Base-by-base conservation (phyloP, 2,113 vertebrate genomes). In the Alosa alosa region DNA sequence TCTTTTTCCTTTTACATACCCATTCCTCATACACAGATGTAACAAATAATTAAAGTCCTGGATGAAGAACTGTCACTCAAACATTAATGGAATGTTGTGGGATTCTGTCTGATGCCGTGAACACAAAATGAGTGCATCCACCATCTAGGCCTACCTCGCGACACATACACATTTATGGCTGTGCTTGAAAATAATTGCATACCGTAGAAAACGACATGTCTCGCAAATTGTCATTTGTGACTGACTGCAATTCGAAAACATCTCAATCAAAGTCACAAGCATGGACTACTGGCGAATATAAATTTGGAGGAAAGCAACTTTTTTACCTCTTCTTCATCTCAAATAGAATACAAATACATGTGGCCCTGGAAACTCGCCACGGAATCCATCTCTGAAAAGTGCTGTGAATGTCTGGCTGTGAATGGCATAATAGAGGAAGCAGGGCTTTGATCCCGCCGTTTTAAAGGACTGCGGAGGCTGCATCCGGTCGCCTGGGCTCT, bases 251-350 rank as follows among this genome's bases (percentile, higher is more conserved):
- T 83, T 84, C 49, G 72, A 84, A 81, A 86, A 75, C 82, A 72
- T 83, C 83, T 88, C 83, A 82, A 82, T 88, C 87, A 88, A 45
- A 75, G 83, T 88, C 81, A 83, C 46, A 45, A 39, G 49, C 6
- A 44, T 78, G 9, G 57, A 81, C 72, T 22, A 11, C 81, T 57
- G 49, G 39, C 82, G 46, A 83, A 57, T 85, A 83, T 44, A 88
- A 52, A 75, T 41, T 49, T 41, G 31, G 15, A 50, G 20, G 4
- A 4, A 18, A 4, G 18, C 9, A 57, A 75, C 11, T 10, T 31
- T 39, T 78, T 15, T 78, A 1, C 11, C 57, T n/a, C 18, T 60
- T 60, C 22, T 60, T 60, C 57, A 9, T 72, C 84, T 78, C 81
- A 47, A 72, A 44, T 39, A 2, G 82, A 78, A 44, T 31, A 17